phyloP scores from a whole-genome alignment of 2,113 vertebrate species.

The Pleuronectes platessa region DNA sequence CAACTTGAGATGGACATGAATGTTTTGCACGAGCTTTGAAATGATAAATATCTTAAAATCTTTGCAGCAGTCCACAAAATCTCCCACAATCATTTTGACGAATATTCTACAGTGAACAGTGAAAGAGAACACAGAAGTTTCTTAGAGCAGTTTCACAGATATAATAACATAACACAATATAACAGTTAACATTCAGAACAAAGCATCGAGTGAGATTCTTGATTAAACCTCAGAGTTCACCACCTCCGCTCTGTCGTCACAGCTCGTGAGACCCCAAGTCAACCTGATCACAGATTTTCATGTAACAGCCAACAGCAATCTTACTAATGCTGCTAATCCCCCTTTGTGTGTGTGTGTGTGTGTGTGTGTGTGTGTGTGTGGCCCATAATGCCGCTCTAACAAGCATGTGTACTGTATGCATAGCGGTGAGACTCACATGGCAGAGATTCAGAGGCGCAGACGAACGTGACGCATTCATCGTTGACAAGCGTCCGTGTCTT shows the following conservation, averaged over 20 bases:
- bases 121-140: too few relatives aligned
- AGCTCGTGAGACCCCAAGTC: background rate
- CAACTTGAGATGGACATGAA: too few relatives aligned
- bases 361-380: conserved; percentile 31
- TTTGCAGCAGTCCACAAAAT: too few relatives aligned
- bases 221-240: too few relatives aligned
- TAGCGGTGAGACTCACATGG: conserved; percentile 63
- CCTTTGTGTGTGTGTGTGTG: conserved; percentile 19
- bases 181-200: too few relatives aligned
- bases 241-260: background rate
- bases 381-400: conserved; percentile 16
- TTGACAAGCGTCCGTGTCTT: conserved; percentile 13
- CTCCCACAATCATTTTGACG: too few relatives aligned
- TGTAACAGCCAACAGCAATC: background rate
- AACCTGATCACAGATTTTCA: conserved; percentile 35
- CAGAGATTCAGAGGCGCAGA: conserved; percentile 49
- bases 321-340: conserved; percentile 64
- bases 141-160: too few relatives aligned
- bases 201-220: too few relatives aligned
- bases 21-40: too few relatives aligned
- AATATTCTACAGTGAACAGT: too few relatives aligned
- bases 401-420: conserved; percentile 12
- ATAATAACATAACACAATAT: too few relatives aligned
- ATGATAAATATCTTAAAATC: too few relatives aligned
- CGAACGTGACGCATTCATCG: conserved; percentile 45